Evolutionary conservation across 2,888 invertebrate species (phyloP).

Genomic region (Julus scanicus): DNA sequence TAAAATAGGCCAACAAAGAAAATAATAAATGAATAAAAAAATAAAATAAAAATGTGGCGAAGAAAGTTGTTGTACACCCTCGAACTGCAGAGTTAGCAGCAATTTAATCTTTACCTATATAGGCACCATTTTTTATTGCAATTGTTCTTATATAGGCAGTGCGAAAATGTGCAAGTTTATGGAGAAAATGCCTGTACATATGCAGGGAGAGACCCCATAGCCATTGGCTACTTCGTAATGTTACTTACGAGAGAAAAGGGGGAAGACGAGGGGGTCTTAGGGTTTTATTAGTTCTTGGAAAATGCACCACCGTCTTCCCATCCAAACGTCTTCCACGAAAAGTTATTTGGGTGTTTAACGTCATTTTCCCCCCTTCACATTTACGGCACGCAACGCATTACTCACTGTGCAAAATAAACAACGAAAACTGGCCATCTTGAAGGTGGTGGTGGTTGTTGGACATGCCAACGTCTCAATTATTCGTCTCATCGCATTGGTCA

Average conservation of each 20-base stretch:
- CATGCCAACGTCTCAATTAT: constrained; percentile 1
- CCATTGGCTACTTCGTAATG: not conserved
- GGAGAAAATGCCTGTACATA: not conserved
- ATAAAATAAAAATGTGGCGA: not conserved
- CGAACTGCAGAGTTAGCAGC: not conserved
- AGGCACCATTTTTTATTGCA: not conserved
- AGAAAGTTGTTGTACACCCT: not conserved
- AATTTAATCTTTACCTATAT: not conserved
- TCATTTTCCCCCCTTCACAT: not conserved
- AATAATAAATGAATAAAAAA: not conserved
- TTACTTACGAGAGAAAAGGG: not conserved
- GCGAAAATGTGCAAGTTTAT: not conserved
- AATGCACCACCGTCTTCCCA: constrained; percentile 1
- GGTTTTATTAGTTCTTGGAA: constrained; percentile 1
- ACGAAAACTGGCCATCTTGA: not conserved
- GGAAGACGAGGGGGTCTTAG: not conserved
- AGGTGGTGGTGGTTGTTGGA: not conserved
- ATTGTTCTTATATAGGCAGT: not conserved
- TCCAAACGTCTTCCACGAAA: constrained; percentile 1
- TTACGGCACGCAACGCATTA: not conserved
- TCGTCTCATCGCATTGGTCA: not conserved
- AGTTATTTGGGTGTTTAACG: constrained; percentile 1
- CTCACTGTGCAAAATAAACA: constrained; percentile 1
- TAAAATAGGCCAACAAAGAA: not conserved
- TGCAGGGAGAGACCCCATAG: not conserved